Evolutionary conservation across 1,140 invertebrate genomes (phyloP), one percentile per base, ranked within the genome.

Genomic region (Eriocheir sinensis): DNA sequence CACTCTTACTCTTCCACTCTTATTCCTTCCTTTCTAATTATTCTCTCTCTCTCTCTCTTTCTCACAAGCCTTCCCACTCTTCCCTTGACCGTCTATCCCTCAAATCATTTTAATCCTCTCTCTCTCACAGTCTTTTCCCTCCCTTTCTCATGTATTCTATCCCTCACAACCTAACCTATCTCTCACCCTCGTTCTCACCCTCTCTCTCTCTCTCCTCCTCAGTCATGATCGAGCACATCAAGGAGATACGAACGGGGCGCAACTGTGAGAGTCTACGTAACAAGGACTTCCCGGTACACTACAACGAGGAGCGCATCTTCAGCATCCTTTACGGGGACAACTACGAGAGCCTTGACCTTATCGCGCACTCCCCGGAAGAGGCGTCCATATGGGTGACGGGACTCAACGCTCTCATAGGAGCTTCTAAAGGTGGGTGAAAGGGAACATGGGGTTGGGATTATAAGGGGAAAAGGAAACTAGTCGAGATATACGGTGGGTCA

Each of bases 341-440:
- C 60, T 98, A 97, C 96, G 97, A 97, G 85, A 97, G 97, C 36
- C 96, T 98, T 83, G 97, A 98, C 96, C 96, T 98, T 85, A 97
- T 98, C 88, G 98, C 98, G 21, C 96, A 97, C 85, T 97, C 97
- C 36, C 96, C 97, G 12, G 97, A 98, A 95, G 97, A 98, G 96
- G 97, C 98, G 12, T 98, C 97, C 96, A 97, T 98, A 92, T 98
- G 98, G 98, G 97, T 98, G 12, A 97, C 97, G 0, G 97, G 97
- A 80, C 96, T 97, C 0, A 97, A 97, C 79, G 97, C 97, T 96
- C 96, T 97, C 4, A 97, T 97, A 81, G 97, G 97, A 88, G 96
- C 97, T 36, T 96, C 96, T 40, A 96, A 96, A 96, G 96, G 96
- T 96, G 95, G 96, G 96, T 96, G n/a, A 6, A 8, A 0, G 0